Evolutionary conservation across 2,888 invertebrate genomes (phyloP), one percentile per base, ranked within the genome.

Genomic region (Macaria notata): DNA sequence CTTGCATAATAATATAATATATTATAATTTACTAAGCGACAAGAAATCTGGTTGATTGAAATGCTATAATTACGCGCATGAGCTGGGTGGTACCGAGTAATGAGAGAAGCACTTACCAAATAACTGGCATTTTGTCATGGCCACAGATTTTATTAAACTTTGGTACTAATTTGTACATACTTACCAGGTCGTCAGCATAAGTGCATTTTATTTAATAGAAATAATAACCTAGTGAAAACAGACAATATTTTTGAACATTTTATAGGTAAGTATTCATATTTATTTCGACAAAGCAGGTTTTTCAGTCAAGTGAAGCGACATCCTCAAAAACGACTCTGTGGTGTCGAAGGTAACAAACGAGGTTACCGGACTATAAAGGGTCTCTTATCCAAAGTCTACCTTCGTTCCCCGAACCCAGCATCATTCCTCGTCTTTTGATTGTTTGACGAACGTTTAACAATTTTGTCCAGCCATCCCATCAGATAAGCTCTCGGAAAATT

Each of bases 21-120:
- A 19, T 19, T 19, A 19, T 19, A 19, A 19, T 2, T 19, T 19
- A 19, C 19, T 19, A 1, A 1, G 19, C 19, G 19, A 19, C 19
- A 9, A 38, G 9, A 46, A 43, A n/a, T 43, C 31, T 43, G 19
- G 38, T 31, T 29, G 7, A 9, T 33, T 43, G 61, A 44, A 54
- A 50, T 46, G 52, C 46, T 61, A 62, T 61, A 68, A 71, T 69
- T 66, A 6, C 7, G 33, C 7, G 7, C 33, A 1, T 36, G 51
- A 46, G 61, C 45, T 70, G 73, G 73, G 74, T 73, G 75, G 75
- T 45, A 53, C 45, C 3, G 6, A 29, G 33, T 51, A 51, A 49
- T 41, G 46, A 49, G 33, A 36, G 5, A 36, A 36, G 33, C 33
- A 6, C 7, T 2, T 2, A 6, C 33, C 4, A 36, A 36, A 36